These are phyloP conservation scores for Metridium senile DNA, from an alignment of 92 coral and sea anemone species.

Conservation along the genomic window DNA sequence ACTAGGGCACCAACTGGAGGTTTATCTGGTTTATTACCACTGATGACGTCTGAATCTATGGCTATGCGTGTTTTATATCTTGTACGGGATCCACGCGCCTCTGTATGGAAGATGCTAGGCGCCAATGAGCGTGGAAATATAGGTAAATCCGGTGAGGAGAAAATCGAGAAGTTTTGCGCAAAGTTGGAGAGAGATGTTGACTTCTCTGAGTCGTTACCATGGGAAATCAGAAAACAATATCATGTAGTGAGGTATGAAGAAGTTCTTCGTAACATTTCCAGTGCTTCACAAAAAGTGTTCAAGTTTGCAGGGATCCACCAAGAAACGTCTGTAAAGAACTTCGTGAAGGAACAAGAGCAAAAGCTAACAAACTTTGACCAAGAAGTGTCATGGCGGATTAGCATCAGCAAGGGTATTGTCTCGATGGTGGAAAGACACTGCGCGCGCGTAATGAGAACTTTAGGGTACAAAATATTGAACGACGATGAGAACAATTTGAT, in stretches of 20 bases:
- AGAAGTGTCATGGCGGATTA: slow-evolving; percentile 35
- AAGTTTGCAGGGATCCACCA: slow-evolving; percentile 38
- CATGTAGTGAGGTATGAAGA: slow-evolving; percentile 58
- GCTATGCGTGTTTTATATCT: slow-evolving; percentile 49
- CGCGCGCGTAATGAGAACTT: slow-evolving; percentile 29
- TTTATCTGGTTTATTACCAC: slow-evolving; percentile 19
- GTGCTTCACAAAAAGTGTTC: slow-evolving; percentile 36
- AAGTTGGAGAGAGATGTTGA: slow-evolving; percentile 41
- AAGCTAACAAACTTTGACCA: background rate
- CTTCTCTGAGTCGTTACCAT: slow-evolving; percentile 20
- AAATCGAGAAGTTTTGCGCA: slow-evolving; percentile 40
- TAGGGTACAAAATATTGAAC: slow-evolving; percentile 27
- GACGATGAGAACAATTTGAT: background rate
- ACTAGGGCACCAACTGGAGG: slow-evolving; percentile 39
- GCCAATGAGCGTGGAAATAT: background rate
- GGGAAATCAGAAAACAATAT: slow-evolving; percentile 20
- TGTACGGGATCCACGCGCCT: slow-evolving; percentile 71
- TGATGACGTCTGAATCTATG: slow-evolving; percentile 33
- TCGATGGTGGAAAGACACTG: slow-evolving; percentile 22
- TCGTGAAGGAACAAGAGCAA: slow-evolving; percentile 10
- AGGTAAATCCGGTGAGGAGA: slow-evolving; percentile 12
- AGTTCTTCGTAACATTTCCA: slow-evolving; percentile 10
- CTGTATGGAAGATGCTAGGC: slow-evolving; percentile 47
- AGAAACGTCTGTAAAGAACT: slow-evolving; percentile 30
- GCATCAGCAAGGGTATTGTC: background rate